These are phyloP conservation scores for Drosophila gunungcola DNA, from an alignment of 1,140 invertebrate species.

Conservation along the genomic window DNA sequence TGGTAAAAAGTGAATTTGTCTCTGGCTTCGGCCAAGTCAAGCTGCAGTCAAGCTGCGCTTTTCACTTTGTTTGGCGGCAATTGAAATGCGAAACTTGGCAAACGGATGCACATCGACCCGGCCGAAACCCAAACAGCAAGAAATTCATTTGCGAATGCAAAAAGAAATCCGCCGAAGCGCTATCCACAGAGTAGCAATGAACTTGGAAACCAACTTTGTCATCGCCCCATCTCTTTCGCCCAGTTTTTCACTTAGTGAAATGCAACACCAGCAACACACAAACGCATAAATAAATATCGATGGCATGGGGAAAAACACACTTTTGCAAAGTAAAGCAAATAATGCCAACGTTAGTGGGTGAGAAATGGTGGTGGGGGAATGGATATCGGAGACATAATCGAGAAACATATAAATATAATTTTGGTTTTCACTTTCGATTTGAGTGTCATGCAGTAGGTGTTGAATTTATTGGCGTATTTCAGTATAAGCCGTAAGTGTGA, in stretches of 20 bases:
- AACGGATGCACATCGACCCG: constrained; percentile 71
- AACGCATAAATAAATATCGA: constrained; percentile 67
- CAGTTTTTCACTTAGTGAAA: constrained; percentile 71
- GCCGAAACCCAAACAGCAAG: constrained; percentile 39
- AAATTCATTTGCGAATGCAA: constrained; percentile 27
- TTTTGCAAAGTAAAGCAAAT: constrained; percentile 39
- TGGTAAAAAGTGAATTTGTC: constrained; percentile 68
- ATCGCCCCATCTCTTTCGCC: constrained; percentile 29
- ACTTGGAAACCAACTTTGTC: constrained; percentile 60
- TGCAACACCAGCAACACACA: constrained; percentile 55
- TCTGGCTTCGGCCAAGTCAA: constrained; percentile 34
- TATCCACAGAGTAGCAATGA: constrained; percentile 56
- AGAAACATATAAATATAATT: constrained; percentile 44
- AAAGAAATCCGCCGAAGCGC: constrained; percentile 12
- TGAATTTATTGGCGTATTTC: constrained; percentile 11
- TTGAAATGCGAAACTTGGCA: constrained; percentile 80
- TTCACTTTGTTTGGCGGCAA: constrained; percentile 78
- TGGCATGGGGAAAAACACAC: constrained; percentile 11
- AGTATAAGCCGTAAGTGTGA: neutral
- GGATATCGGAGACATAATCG: constrained; percentile 52
- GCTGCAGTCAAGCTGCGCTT: constrained; percentile 62
- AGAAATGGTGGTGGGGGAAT: constrained; percentile 21
- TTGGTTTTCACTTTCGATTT: constrained; percentile 52
- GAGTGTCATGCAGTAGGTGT: constrained; percentile 15
- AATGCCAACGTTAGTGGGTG: constrained; percentile 24